phyloP scores from a whole-genome alignment of 2,113 vertebrate species.

The Clupea harengus region DNA sequence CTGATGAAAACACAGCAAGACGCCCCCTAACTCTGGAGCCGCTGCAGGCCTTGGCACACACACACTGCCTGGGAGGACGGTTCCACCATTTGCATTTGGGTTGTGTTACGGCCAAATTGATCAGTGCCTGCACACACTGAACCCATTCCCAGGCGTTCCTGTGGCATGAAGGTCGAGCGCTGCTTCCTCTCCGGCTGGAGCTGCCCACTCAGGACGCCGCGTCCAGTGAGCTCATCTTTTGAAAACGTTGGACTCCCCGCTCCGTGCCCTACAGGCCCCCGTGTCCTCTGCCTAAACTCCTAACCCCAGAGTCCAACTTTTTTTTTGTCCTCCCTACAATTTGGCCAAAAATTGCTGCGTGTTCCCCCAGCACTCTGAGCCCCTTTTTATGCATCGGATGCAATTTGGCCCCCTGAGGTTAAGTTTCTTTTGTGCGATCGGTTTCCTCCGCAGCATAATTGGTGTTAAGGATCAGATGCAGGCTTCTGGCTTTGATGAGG shows the following conservation, averaged over 20 bases:
- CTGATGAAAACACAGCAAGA: not conserved
- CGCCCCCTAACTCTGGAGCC: not conserved
- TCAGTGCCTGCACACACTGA: constrained; percentile 39
- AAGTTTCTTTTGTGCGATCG: not conserved
- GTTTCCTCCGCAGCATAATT: not conserved
- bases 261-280: not conserved
- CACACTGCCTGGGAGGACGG: not conserved
- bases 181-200: constrained; percentile 17
- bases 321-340: not conserved
- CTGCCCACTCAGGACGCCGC: constrained; percentile 22
- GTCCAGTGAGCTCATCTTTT: constrained; percentile 12
- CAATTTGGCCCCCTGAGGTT: not conserved
- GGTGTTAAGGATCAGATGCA: constrained; percentile 20
- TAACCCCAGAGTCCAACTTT: not conserved
- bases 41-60: not conserved
- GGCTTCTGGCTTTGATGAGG: constrained; percentile 36
- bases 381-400: not conserved
- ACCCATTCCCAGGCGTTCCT: constrained; percentile 50
- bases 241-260: not conserved
- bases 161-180: constrained; percentile 36
- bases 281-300: not conserved
- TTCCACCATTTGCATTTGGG: not conserved
- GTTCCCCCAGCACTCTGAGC: not conserved
- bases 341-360: not conserved
- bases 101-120: not conserved